phyloP scores from a whole-genome alignment of 2,797 vertebrate genomes.

The Sebastes matsubarae region DNA sequence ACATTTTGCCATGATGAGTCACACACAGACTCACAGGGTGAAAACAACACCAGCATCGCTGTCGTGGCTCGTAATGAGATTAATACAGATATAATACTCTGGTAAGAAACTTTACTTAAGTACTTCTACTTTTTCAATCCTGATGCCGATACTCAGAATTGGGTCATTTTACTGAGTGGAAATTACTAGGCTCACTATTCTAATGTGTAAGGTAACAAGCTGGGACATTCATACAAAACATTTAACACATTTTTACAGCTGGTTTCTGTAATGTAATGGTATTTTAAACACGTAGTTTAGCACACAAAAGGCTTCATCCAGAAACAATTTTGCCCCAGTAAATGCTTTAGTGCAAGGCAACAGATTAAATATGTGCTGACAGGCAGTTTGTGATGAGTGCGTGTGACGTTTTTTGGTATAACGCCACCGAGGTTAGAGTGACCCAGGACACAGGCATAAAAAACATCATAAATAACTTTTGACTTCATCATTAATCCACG shows the following conservation, averaged over 20 bases:
- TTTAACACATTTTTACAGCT: background rate
- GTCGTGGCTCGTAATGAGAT: background rate
- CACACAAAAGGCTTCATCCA: background rate
- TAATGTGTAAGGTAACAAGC: background rate
- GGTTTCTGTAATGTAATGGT: background rate
- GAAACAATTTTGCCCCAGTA: background rate
- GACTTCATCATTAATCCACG: constrained; percentile 32
- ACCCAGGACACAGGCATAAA: background rate
- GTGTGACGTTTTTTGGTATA: background rate
- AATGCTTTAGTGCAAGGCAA: background rate
- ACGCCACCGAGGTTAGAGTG: constrained; percentile 3
- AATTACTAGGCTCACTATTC: background rate
- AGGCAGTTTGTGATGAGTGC: fast-evolving
- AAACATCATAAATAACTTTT: constrained; percentile 5
- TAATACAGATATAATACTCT: background rate
- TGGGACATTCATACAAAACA: background rate
- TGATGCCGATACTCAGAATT: background rate
- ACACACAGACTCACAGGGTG: fast-evolving
- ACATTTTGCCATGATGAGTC: background rate
- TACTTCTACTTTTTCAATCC: background rate
- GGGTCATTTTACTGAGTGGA: background rate
- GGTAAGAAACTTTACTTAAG: background rate
- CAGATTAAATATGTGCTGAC: background rate
- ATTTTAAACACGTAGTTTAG: background rate
- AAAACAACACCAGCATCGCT: fast-evolving